phyloP scores from a whole-genome alignment of 2,797 vertebrate genomes.

The Crax fasciolata region DNA sequence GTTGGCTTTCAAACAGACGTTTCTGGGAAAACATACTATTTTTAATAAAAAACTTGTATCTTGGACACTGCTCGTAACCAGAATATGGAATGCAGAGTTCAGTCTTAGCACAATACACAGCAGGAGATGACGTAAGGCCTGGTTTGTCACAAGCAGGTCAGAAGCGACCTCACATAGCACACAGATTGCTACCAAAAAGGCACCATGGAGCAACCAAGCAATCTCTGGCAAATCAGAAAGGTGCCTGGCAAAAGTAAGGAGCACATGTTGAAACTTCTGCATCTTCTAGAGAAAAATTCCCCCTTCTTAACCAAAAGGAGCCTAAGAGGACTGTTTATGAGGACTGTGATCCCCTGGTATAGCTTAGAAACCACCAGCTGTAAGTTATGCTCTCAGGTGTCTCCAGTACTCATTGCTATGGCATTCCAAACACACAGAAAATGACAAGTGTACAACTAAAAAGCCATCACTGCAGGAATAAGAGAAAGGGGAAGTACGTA shows the following conservation, averaged over 20 bases:
- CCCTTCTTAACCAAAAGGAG: neutral
- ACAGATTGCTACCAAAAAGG: neutral
- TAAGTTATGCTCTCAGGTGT: neutral
- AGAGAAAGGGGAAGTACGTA: neutral
- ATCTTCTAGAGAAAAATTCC: neutral
- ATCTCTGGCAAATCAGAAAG: neutral
- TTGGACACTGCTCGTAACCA: neutral
- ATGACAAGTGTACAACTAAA: neutral
- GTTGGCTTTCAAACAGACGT: neutral
- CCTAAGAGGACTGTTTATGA: neutral
- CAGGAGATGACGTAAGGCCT: neutral
- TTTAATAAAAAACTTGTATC: constrained; percentile 35
- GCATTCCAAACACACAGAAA: neutral
- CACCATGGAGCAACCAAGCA: accelerated
- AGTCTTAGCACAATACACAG: neutral
- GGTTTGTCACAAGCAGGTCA: neutral
- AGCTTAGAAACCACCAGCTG: neutral
- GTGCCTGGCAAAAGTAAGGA: neutral
- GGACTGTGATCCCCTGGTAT: accelerated
- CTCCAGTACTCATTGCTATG: neutral
- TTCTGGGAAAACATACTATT: constrained; percentile 26
- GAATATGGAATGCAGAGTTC: neutral
- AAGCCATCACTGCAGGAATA: neutral
- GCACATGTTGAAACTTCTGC: accelerated
- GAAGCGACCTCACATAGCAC: neutral